Evolutionary conservation across 2,113 vertebrate genomes (phyloP), one percentile per base, ranked within the genome.

Genomic region (Miniopterus natalensis): DNA sequence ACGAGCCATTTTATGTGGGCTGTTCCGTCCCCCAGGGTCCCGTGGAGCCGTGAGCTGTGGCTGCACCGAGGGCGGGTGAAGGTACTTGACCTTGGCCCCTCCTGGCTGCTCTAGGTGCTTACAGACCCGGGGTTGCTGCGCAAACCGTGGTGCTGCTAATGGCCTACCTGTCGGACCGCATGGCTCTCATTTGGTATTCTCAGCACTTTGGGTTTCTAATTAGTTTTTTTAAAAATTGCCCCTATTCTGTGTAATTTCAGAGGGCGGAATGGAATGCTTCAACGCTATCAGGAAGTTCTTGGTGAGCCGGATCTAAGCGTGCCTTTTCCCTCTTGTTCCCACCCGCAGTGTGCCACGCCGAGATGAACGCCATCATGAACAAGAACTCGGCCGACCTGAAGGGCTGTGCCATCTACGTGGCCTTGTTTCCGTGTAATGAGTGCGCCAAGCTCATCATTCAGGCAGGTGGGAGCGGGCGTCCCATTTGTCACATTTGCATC

Each of bases 391-490:
- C 99, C 0, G 99, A 99, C 21, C 99, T 99, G 97, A 99, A 99
- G 96, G 99, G 99, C 96, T 99, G 99, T 95, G 98, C 98, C 88
- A 99, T 99, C 93, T 99, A 99, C 13, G 99, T 99, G 90, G 99
- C 99, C 94, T 98, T 99, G 98, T 99, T 99, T 98, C 99, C 99
- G 1, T 99, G 99, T 97, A 99, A 99, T 53, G 99, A 99, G 97
- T 99, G 99, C 78, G 99, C 99, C n/a, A 99, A 99, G 96, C 99
- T 99, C 95, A 99, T 99, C 98, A 99, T 99, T 98, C 99, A 99
- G 97, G 99, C 99, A 98, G 99, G 99, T 99, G 97, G 98, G 98
- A 47, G 3, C 70, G 27, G 0, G 75, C 65, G 3, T 21, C 8
- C 31, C 73, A 40, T 89, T 96, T 96, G 92, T 98, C 93, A 49